Evolutionary conservation across 2,113 vertebrate genomes (phyloP), one percentile per base, ranked within the genome.

Genomic region (Cyphomyrus plagiostoma): DNA sequence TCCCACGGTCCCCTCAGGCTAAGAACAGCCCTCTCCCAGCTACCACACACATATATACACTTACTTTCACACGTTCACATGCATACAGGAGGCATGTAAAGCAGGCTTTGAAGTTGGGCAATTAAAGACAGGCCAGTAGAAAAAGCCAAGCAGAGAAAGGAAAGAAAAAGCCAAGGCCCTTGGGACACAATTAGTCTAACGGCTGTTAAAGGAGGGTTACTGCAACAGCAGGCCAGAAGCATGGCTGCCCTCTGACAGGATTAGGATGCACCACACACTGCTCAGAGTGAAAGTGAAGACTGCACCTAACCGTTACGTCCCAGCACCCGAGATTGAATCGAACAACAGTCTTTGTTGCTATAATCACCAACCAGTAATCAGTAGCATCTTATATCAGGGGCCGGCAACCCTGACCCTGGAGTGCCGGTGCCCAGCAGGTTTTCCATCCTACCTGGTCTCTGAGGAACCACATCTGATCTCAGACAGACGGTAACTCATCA

Each of bases 101-200:
- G 90, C 58, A 52, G 0, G 30, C 95, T 95, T 95, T 95, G 94
- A 95, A 96, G 94, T 91, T 0, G 6, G 87, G 45, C 90, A 93
- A 95, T 94, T 94, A 95, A 95, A 94, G 92, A 92, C n/a, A 86
- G 30, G 4, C 56, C 84, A 87, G 46, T 3, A 91, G 92, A 93
- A 30, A 46, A 91, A 91, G 90, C 91, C 92, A 89, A 92, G 93
- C 45, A 45, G 92, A 93, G 93, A 92, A 93, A 92, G 90, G 89
- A 91, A 92, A 92, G 92, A 91, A 94, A 94, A 92, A 92, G 91
- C 92, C 92, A 91, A 90, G 90, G 89, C 95, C 92, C 92, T 4
- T 66, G 94, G 94, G 95, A 95, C 91, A 92, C 93, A 95, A 95
- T 95, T 95, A 96, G 90, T 92, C 92, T 89, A 90, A 89, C 92